These are phyloP conservation scores for Heliconius eleuchia DNA, from an alignment of 1,140 invertebrate genomes.

Conservation along the genomic window DNA sequence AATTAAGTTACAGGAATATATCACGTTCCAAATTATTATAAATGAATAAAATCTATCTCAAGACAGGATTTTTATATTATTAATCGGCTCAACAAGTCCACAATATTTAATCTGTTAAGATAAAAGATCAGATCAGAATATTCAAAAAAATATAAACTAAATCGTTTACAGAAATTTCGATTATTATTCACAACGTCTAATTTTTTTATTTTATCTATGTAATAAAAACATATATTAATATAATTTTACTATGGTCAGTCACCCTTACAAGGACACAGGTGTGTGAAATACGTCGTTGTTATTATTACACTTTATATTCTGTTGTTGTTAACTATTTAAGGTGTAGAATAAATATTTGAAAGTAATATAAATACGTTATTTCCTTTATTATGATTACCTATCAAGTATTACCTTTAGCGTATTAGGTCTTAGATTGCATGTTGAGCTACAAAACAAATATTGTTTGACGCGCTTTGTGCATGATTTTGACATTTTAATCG, in stretches of 20 bases:
- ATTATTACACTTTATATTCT: constrained; percentile 70
- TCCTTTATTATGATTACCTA: background rate
- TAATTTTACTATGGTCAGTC: constrained; percentile 41
- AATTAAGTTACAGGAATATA: background rate
- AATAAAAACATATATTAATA: background rate
- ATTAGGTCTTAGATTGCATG: background rate
- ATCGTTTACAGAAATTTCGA: no score
- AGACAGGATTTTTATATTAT: background rate
- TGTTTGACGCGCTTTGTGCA: constrained; percentile 15
- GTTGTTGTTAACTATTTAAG: constrained; percentile 77
- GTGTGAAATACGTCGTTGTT: constrained; percentile 66
- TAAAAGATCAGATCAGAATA: background rate
- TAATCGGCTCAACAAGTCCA: background rate
- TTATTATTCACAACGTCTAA: no score
- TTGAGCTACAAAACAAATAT: background rate
- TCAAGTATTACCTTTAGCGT: background rate
- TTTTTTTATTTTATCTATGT: background rate
- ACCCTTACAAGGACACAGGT: constrained; percentile 51
- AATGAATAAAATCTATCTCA: background rate
- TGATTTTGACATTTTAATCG: constrained; percentile 17
- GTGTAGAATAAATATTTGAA: constrained; percentile 75
- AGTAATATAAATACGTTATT: constrained; percentile 30
- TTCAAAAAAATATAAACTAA: background rate
- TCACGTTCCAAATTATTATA: background rate
- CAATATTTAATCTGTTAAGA: background rate